A percentile compares a stretch with the other conserved stretches of the same genome.
Evolutionary conservation across 2,113 vertebrate species (phyloP).

Genomic region (Petaurus breviceps): DNA sequence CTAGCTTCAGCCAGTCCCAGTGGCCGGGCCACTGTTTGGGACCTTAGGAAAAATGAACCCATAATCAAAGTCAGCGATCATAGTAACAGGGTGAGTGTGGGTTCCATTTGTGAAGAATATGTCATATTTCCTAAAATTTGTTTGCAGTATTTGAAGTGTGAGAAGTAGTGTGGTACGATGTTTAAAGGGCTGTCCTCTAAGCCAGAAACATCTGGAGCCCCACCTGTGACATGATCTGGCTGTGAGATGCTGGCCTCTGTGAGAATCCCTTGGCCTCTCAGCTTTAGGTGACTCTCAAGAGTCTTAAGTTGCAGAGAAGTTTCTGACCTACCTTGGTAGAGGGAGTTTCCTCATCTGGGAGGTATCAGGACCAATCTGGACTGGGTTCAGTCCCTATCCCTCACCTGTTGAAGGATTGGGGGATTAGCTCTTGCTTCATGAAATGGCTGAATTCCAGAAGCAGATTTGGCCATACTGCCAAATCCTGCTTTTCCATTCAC

Average conservation of each 20-base stretch:
- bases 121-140: neutral
- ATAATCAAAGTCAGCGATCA: constrained; percentile 99
- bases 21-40: constrained; percentile 94
- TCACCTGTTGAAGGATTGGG: neutral
- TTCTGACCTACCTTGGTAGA: neutral
- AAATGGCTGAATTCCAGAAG: neutral
- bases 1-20: constrained; percentile 92
- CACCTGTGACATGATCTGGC: neutral
- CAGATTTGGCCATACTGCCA: neutral
- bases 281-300: neutral
- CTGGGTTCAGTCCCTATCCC: neutral
- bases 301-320: neutral
- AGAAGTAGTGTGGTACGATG: neutral
- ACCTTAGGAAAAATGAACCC: constrained; percentile 96
- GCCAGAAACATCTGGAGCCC: neutral
- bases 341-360: neutral
- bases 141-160: neutral
- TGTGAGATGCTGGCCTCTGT: neutral
- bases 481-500: neutral
- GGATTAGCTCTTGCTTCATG: neutral
- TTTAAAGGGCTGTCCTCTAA: neutral
- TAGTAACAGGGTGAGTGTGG: constrained; percentile 90
- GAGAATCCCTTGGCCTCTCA: neutral
- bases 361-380: neutral
- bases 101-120: neutral